Evolutionary conservation across 2,797 vertebrate species (phyloP).

Genomic region (Platyrinchus mystaceus): DNA sequence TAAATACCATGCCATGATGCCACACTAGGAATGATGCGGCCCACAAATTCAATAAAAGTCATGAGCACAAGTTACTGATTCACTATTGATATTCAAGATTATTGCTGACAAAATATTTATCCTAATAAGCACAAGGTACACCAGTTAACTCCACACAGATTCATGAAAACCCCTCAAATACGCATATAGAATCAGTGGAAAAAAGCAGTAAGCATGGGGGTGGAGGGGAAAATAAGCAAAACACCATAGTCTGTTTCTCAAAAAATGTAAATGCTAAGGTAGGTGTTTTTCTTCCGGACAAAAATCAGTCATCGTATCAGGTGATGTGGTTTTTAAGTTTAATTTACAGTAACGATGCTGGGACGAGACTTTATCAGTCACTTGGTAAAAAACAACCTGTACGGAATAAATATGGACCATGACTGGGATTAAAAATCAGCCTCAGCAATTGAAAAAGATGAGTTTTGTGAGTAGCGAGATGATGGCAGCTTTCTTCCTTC

Average conservation of each 20-base stretch:
- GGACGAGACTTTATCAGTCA: neutral
- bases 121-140: neutral
- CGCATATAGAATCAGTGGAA: neutral
- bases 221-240: neutral
- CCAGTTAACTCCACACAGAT: neutral
- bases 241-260: neutral
- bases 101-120: neutral
- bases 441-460: neutral
- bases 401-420: neutral
- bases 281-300: neutral
- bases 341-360: neutral
- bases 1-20: neutral
- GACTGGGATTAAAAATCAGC: neutral
- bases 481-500: neutral
- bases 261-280: neutral
- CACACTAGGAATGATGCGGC: neutral
- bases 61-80: neutral
- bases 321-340: neutral
- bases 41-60: neutral
- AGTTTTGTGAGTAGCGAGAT: neutral
- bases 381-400: neutral
- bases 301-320: neutral
- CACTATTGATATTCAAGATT: neutral
- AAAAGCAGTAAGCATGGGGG: neutral
- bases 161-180: neutral